A percentile compares a stretch with the other conserved stretches of the same genome.
Evolutionary conservation across 2,113 vertebrate species (phyloP).

Genomic region (Thinocorus orbignyianus): DNA sequence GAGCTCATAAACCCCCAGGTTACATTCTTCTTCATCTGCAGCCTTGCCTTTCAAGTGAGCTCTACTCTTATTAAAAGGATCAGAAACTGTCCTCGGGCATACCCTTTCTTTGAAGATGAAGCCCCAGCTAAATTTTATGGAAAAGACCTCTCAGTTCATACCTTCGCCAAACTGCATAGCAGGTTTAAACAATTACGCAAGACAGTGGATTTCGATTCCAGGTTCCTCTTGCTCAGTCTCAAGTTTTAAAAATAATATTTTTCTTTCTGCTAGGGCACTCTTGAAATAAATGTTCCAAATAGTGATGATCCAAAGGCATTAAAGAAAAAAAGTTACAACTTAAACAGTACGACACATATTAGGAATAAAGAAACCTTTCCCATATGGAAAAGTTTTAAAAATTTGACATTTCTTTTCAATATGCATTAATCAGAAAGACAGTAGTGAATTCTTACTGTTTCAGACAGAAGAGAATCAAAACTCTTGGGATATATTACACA

Average conservation of each 20-base stretch:
- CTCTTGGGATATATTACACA: not conserved
- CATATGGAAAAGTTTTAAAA: not conserved
- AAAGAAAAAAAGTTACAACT: not conserved
- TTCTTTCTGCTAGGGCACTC: slow-evolving; percentile 28
- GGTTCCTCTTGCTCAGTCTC: not conserved
- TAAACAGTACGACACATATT: not conserved
- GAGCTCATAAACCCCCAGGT: not conserved
- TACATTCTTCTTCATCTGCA: slow-evolving; percentile 7
- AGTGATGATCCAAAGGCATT: slow-evolving; percentile 7
- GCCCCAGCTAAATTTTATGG: not conserved
- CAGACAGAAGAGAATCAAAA: slow-evolving; percentile 10
- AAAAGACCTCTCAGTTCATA: not conserved
- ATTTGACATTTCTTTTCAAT: slow-evolving; percentile 31
- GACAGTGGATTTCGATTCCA: slow-evolving; percentile 12
- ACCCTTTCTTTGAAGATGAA: not conserved
- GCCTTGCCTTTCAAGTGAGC: not conserved
- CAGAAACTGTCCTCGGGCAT: slow-evolving; percentile 8
- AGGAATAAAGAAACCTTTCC: not conserved
- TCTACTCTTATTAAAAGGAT: not conserved
- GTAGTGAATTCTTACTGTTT: slow-evolving; percentile 23
- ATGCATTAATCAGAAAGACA: not conserved
- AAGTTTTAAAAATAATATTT: slow-evolving; percentile 44
- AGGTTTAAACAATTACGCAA: slow-evolving; percentile 30
- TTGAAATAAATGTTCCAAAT: not conserved
- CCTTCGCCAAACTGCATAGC: not conserved